phyloP scores from a whole-genome alignment of 1,140 invertebrate genomes.

The Saccostrea cuccullata region DNA sequence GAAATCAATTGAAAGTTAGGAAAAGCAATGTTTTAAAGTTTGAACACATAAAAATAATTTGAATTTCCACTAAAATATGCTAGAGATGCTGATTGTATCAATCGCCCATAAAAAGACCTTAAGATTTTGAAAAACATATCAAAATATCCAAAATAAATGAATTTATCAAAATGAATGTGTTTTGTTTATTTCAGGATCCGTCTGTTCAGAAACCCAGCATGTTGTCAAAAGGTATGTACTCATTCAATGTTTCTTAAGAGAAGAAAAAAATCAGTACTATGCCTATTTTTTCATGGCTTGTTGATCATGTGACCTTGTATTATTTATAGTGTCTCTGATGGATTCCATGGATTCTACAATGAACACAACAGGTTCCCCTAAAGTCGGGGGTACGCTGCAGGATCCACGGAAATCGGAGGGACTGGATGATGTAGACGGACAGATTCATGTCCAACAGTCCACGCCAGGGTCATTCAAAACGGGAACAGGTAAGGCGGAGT shows the following conservation, averaged over 20 bases:
- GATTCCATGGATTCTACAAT: constrained; percentile 74
- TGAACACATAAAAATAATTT: no score
- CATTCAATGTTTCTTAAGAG: no score
- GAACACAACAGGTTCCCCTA: constrained; percentile 74
- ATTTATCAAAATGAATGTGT: no score
- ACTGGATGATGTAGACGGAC: constrained; percentile 50
- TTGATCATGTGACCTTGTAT: not conserved
- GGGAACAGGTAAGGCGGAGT: constrained; percentile 63
- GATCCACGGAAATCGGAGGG: constrained; percentile 47
- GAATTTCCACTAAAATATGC: no score
- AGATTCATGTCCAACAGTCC: constrained; percentile 46
- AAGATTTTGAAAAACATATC: no score
- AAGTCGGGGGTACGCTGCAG: constrained; percentile 65
- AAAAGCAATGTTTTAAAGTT: no score
- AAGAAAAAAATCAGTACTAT: no score
- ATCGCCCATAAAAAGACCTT: no score
- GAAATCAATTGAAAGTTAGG: no score
- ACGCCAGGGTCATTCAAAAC: constrained; percentile 68
- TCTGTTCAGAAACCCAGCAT: constrained; percentile 74
- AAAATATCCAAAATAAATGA: no score
- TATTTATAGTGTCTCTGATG: constrained; percentile 70
- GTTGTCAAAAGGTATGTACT: constrained; percentile 76
- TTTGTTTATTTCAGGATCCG: constrained; percentile 65
- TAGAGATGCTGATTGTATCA: no score
- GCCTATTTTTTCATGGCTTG: no score